Conservation (phyloP, 2,113 vertebrate genomes). For the Pipra filicauda region DNA sequence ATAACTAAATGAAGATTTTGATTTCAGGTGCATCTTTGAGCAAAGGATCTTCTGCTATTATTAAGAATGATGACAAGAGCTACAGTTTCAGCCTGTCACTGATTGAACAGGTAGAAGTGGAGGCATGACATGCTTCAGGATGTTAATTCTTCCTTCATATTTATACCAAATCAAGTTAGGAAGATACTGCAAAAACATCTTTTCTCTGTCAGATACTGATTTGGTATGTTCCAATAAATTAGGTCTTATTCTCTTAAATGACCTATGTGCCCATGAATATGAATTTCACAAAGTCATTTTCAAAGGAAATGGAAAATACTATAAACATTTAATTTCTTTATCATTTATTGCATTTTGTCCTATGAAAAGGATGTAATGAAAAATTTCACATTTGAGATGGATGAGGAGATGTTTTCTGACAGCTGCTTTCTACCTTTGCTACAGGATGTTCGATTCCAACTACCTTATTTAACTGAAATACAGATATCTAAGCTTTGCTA, state of each 20-base stretch:
- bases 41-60: neutral
- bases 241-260: conserved; percentile 6
- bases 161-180: neutral
- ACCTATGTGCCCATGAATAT: neutral
- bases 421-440: neutral
- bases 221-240: conserved; percentile 11
- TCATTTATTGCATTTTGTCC: neutral
- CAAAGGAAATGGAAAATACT: conserved; percentile 7
- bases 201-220: conserved; percentile 18
- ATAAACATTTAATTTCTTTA: conserved; percentile 18
- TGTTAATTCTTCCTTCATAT: conserved; percentile 22
- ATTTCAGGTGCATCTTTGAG: neutral
- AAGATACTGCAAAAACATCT: neutral
- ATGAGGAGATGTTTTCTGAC: neutral
- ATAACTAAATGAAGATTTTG: neutral
- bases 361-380: neutral
- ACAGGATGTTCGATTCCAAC: neutral
- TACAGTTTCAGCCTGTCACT: neutral
- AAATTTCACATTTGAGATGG: neutral
- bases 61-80: neutral
- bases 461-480: neutral
- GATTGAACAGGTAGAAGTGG: neutral
- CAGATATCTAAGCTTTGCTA: neutral
- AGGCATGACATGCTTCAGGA: neutral
- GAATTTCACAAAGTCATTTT: conserved; percentile 20